These are phyloP conservation scores for Nomada ferruginata DNA, from an alignment of 2,888 invertebrate genomes.

Conservation along the genomic window DNA sequence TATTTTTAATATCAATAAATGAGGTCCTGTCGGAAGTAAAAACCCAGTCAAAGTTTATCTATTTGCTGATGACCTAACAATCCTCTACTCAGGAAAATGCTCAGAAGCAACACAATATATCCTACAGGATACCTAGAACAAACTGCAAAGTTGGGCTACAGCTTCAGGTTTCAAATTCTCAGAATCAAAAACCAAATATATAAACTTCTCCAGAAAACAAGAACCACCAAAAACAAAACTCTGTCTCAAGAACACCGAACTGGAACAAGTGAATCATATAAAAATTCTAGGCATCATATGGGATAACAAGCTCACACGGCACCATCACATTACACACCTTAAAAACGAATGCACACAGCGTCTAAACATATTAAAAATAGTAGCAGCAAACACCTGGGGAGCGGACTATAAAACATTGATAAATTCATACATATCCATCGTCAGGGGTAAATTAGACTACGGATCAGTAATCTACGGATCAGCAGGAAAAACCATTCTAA, in stretches of 20 bases:
- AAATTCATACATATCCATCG: conserved; percentile 4
- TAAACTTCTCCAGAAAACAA: no score
- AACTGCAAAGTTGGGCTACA: background rate
- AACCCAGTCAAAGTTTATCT: conserved; percentile 3
- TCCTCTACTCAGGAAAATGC: background rate
- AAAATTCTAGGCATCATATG: no score
- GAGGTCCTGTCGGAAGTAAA: background rate
- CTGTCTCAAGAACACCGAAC: no score
- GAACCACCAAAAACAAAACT: no score
- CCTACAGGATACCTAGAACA: background rate
- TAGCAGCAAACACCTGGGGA: conserved; percentile 14
- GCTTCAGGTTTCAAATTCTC: conserved; percentile 1
- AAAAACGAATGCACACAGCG: background rate
- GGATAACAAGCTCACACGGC: no score
- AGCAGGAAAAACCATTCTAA: background rate
- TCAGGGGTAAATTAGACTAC: background rate
- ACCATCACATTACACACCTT: background rate
- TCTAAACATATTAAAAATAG: conserved; percentile 12
- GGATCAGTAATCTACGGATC: background rate
- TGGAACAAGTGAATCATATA: no score
- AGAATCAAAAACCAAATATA: no score
- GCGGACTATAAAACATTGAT: background rate
- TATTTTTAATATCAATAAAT: conserved; percentile 19
- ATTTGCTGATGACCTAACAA: conserved; percentile 16
- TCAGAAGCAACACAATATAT: background rate